A percentile compares a stretch with the other conserved stretches of the same genome.
These are phyloP conservation scores for Moxostoma hubbsi DNA, from an alignment of 2,797 vertebrate genomes.

Conservation along the genomic window DNA sequence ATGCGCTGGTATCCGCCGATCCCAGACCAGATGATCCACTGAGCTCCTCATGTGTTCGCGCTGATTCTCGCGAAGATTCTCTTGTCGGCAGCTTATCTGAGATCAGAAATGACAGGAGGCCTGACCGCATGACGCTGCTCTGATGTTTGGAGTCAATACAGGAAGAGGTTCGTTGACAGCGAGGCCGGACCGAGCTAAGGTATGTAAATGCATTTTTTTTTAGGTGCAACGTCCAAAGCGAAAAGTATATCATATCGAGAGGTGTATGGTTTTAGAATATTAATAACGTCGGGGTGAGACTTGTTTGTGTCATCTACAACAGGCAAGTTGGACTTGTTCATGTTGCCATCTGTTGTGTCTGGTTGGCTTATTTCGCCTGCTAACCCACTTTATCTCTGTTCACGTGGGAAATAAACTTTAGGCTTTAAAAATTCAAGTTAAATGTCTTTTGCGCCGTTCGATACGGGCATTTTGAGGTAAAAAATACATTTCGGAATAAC, in stretches of 20 bases:
- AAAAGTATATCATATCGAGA: not conserved
- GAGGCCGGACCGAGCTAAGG: constrained; percentile 19
- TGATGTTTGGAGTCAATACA: constrained; percentile 30
- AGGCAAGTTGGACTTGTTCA: not conserved
- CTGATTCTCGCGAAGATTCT: not conserved
- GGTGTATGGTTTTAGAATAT: not conserved
- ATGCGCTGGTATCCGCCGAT: not conserved
- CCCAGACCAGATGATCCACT: not conserved
- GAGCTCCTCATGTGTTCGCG: not conserved
- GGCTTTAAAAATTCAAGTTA: not conserved
- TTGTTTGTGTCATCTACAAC: too few species aligned
- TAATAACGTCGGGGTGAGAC: not conserved
- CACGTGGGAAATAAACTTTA: too few species aligned
- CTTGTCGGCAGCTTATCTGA: not conserved
- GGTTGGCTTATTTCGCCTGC: not conserved
- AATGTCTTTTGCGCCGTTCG: not conserved
- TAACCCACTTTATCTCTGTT: not conserved
- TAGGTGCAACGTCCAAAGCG: not conserved
- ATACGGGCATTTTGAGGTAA: not conserved
- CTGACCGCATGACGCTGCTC: constrained; percentile 3
- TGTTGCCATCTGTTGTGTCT: not conserved
- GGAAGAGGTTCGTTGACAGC: constrained; percentile 21
- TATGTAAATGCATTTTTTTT: constrained; percentile 2
- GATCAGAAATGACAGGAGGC: constrained; percentile 3
- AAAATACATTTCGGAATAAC: not conserved